A percentile compares a stretch with the other conserved stretches of the same genome.
Conservation (phyloP, 2,888 invertebrate genomes). For the Sericinus montela region DNA sequence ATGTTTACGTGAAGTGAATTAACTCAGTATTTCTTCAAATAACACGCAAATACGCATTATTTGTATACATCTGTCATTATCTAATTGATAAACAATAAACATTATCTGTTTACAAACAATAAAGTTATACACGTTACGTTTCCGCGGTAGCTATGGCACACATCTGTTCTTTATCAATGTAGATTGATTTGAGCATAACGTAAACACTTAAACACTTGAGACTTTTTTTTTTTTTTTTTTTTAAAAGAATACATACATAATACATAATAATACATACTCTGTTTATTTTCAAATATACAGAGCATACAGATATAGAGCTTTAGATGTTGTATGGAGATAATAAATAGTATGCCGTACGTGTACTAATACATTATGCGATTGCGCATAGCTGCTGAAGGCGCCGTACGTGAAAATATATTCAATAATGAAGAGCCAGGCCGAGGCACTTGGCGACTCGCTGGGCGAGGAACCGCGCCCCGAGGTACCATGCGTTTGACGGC, state of each 20-base stretch:
- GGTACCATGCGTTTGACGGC: constrained; percentile 39
- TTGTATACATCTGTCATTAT: background rate
- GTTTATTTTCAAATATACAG: no score
- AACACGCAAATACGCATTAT: no score
- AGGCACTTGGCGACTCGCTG: constrained; percentile 77
- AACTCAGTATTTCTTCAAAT: no score
- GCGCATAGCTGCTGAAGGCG: constrained; percentile 93
- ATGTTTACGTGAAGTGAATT: no score
- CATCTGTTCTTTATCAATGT: background rate
- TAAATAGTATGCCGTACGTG: background rate
- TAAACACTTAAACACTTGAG: background rate
- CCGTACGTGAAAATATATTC: constrained; percentile 97
- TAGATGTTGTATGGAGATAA: background rate
- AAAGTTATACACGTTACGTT: background rate
- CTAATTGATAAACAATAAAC: background rate
- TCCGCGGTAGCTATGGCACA: background rate
- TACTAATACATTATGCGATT: constrained; percentile 32
- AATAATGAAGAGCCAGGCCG: constrained; percentile 95
- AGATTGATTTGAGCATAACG: background rate
- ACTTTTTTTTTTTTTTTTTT: no score
- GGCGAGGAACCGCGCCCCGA: constrained; percentile 74
- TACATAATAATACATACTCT: no score
- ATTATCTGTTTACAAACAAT: background rate
- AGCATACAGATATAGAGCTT: background rate
- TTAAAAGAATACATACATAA: no score